Evolutionary conservation across 2,113 vertebrate genomes (phyloP).

Genomic region (Glaucomys volans): DNA sequence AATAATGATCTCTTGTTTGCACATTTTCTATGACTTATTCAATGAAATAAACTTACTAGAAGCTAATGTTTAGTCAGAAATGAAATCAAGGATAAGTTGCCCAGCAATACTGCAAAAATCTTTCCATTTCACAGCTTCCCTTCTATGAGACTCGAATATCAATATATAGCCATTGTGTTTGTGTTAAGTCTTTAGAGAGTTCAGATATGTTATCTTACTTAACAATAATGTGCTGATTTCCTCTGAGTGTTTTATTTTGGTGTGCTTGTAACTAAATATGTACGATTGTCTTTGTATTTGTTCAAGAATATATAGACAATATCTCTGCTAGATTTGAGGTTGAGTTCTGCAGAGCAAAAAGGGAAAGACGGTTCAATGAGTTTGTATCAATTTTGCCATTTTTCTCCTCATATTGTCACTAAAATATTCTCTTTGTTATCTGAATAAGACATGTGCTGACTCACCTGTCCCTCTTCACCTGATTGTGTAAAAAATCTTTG

Average conservation of each 20-base stretch:
- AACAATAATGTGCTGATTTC: slow-evolving; percentile 64
- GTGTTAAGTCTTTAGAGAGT: slow-evolving; percentile 63
- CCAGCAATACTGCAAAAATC: slow-evolving; percentile 25
- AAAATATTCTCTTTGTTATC: slow-evolving; percentile 94
- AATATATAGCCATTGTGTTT: slow-evolving; percentile 55
- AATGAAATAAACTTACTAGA: slow-evolving; percentile 1
- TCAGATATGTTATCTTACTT: slow-evolving; percentile 59
- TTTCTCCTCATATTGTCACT: slow-evolving; percentile 97
- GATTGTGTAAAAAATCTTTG: slow-evolving; percentile 97
- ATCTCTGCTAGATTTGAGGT: slow-evolving; percentile 67
- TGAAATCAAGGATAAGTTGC: slow-evolving; percentile 65
- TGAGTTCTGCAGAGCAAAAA: slow-evolving; percentile 73
- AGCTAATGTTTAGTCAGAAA: slow-evolving; percentile 58
- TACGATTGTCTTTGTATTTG: slow-evolving; percentile 72
- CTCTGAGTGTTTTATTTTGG: slow-evolving; percentile 70
- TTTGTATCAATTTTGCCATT: slow-evolving; percentile 92
- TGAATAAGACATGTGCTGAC: slow-evolving; percentile 87
- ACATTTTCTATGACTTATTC: slow-evolving; percentile 46
- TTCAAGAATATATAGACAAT: slow-evolving; percentile 76
- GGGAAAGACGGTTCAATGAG: slow-evolving; percentile 89
- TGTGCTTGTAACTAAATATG: slow-evolving; percentile 60
- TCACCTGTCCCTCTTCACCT: slow-evolving; percentile 90
- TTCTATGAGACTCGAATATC: slow-evolving; percentile 38
- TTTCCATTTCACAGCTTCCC: slow-evolving; percentile 51
- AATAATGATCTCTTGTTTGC: slow-evolving; percentile 58